phyloP scores from a whole-genome alignment of 2,888 invertebrate species.

The Petrophora chlorosata region DNA sequence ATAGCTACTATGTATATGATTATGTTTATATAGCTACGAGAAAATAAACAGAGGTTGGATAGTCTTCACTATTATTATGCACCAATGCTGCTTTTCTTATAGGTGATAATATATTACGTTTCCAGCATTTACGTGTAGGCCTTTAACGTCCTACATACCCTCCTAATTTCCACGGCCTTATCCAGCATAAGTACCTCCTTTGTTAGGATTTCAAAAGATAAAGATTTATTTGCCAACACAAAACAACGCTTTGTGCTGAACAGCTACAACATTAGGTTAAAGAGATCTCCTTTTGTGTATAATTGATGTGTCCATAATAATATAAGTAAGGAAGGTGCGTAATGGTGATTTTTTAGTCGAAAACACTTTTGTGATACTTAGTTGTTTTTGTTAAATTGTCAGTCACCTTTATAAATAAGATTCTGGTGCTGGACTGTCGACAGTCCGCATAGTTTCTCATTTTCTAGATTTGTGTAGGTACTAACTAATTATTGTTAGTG shows the following conservation, averaged over 20 bases:
- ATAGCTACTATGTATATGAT: too few relatives aligned
- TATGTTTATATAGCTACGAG: too few relatives aligned
- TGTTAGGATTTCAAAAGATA: constrained; percentile 32
- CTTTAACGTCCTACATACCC: constrained; percentile 16
- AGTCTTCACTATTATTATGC: background rate
- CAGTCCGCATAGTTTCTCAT: too few relatives aligned
- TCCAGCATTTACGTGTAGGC: constrained; percentile 3
- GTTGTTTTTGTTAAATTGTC: background rate
- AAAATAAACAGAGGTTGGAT: too few relatives aligned
- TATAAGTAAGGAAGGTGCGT: too few relatives aligned
- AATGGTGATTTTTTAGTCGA: too few relatives aligned
- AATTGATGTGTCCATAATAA: constrained; percentile 13
- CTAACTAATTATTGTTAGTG: too few relatives aligned
- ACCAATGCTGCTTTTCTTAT: background rate
- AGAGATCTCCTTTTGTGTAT: constrained; percentile 22
- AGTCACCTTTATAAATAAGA: too few relatives aligned
- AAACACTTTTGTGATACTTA: background rate
- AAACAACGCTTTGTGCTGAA: constrained; percentile 30
- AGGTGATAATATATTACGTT: constrained; percentile 8
- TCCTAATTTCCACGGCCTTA: constrained; percentile 21
- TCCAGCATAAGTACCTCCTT: constrained; percentile 15
- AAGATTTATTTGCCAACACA: constrained; percentile 28
- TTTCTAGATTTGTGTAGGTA: too few relatives aligned
- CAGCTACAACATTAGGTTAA: constrained; percentile 18
- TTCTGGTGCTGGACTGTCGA: too few relatives aligned